Base-by-base conservation (phyloP, 2,888 invertebrate genomes). In the Tetanocera ferruginea region DNA sequence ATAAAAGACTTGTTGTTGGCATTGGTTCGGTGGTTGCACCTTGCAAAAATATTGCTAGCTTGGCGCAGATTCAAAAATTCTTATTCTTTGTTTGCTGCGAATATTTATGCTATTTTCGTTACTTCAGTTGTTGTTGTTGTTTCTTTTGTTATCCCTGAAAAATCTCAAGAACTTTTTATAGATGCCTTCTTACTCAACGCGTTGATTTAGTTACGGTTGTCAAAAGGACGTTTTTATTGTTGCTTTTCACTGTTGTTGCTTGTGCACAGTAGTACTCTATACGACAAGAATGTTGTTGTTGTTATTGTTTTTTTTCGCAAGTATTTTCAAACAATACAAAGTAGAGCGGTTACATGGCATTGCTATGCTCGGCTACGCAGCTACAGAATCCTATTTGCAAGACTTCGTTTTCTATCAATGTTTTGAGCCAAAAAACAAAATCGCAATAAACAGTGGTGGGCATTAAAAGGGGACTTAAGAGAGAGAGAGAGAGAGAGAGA, bases 91-190 rank as follows among this genome's bases (percentile, higher is more conserved):
- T 67, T 4, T 66, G 34, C 28, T 52, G 62, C 52, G n/a, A 34
- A 37, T 67, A 28, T 76, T 74, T 51, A 69, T 69, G 77, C 28
- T 66, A 28, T 52, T 28, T 5, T 55, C 64, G 69, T 64, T 78
- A 75, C 19, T 19, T 74, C 43, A 64, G 62, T 77, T 75, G 75
- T 49, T 78, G 25, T 62, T 73, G 57, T 78, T 74, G 60, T 62
- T 66, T 62, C 67, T 76, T 75, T 76, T 78, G 76, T 75, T 80
- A 78, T 80, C 77, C 76, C 78, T 76, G 31, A 23, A 55, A 55
- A 23, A 55, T 55, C 9, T 55, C 17, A 8, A 23, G n/a, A 55
- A 23, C 23, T 55, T 55, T 55, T n/a, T 55, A 55, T 43, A 43
- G 43, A 43, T 43, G 11, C 11, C 43, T 43, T 43, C 43, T 43